Percentiles rank a stretch among this genome's conserved stretches.
Conservation (phyloP, 2,113 vertebrate genomes). For the Tetraodon nigroviridis region DNA sequence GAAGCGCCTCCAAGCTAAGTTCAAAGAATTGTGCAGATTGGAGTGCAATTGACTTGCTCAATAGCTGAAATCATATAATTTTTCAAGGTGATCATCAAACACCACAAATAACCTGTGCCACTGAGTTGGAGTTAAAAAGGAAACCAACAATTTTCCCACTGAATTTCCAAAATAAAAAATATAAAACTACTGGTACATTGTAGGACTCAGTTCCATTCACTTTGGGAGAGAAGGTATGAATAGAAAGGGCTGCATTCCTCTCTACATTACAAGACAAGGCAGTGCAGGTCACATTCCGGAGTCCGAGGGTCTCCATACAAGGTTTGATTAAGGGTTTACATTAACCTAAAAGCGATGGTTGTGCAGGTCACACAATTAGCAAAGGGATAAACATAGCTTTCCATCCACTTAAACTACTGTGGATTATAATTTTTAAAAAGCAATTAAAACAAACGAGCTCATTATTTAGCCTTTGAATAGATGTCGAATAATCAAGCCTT, state of each 20-base stretch:
- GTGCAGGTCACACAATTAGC: constrained; percentile 48
- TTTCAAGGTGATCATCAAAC: constrained; percentile 33
- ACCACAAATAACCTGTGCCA: constrained; percentile 36
- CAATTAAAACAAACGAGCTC: background rate
- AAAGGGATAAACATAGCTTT: background rate
- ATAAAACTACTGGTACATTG: constrained; percentile 23
- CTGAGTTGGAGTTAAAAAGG: constrained; percentile 17
- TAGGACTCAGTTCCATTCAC: background rate
- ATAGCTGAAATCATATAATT: constrained; percentile 28
- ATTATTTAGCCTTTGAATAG: constrained; percentile 18
- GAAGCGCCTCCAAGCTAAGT: constrained; percentile 10
- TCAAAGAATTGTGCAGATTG: constrained; percentile 5
- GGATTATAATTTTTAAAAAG: too few relatives aligned
- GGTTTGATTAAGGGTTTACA: constrained; percentile 35
- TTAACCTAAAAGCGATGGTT: constrained; percentile 4
- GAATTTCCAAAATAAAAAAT: constrained; percentile 32
- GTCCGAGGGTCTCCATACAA: constrained; percentile 49
- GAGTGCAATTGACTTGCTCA: constrained; percentile 15
- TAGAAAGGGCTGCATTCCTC: constrained; percentile 61
- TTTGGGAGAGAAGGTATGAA: constrained; percentile 22
- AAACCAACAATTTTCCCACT: background rate
- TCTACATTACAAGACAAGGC: constrained; percentile 45
- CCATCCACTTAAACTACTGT: too few relatives aligned
- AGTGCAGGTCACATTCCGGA: constrained; percentile 60
- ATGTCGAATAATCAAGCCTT: constrained; percentile 45